Evolutionary conservation across 2,888 invertebrate genomes (phyloP).

Genomic region (Rhogogaster chlorosoma): DNA sequence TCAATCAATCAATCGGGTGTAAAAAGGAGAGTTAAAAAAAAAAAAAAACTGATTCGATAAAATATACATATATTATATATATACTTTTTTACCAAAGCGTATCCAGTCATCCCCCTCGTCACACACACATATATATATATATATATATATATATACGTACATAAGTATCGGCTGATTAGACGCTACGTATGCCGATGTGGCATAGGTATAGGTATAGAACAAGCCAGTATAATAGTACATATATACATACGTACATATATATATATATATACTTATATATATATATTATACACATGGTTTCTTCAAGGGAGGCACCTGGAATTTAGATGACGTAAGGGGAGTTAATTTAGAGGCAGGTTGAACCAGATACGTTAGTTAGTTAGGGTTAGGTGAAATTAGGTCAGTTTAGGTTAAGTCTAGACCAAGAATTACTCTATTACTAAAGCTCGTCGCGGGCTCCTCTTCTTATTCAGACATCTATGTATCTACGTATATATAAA

Average conservation of each 20-base stretch:
- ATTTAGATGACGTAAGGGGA: conserved; percentile 38
- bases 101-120: neutral
- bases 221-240: neutral
- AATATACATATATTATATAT: too few relatives aligned
- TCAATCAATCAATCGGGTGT: too few relatives aligned
- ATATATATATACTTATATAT: neutral
- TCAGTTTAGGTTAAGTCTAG: conserved; percentile 27
- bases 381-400: conserved; percentile 14
- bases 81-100: neutral
- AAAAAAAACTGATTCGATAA: too few relatives aligned
- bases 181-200: neutral
- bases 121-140: neutral
- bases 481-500: neutral
- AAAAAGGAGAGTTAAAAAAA: too few relatives aligned
- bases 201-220: neutral
- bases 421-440: conserved; percentile 31
- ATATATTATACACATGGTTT: neutral
- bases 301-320: conserved; percentile 24
- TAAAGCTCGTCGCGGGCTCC: neutral
- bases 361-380: neutral
- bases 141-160: too few relatives aligned
- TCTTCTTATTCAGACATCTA: conserved; percentile 61
- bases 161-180: neutral
- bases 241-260: neutral
- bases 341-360: conserved; percentile 20